phyloP scores from a whole-genome alignment of 2,888 invertebrate species.

The Cantharis nigra region DNA sequence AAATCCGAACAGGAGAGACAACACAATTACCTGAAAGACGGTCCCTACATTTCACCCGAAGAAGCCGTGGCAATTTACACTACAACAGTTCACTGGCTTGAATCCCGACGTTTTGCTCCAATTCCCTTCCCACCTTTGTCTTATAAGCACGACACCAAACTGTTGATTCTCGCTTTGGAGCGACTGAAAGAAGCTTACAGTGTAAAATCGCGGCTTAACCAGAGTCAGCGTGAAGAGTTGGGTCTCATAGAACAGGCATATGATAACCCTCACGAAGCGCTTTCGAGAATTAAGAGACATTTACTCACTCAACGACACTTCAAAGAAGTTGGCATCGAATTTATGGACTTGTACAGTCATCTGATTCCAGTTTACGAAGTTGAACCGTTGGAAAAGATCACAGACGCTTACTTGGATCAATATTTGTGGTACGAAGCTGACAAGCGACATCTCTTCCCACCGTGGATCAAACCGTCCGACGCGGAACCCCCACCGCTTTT shows the following conservation, averaged over 20 bases:
- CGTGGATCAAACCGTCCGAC: constrained; percentile 99
- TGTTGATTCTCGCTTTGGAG: constrained; percentile 95
- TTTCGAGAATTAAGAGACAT: constrained; percentile 99
- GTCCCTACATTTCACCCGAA: constrained; percentile 98
- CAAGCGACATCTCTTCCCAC: constrained; percentile 93
- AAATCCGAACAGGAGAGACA: constrained; percentile 99
- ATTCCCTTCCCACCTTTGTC: constrained; percentile 99
- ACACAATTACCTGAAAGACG: constrained; percentile 99
- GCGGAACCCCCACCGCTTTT: constrained; percentile 92
- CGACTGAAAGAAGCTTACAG: constrained; percentile 96
- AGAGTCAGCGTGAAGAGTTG: constrained; percentile 97
- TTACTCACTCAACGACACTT: constrained; percentile 97
- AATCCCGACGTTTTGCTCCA: constrained; percentile 96
- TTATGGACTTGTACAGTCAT: constrained; percentile 99
- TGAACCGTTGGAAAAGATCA: constrained; percentile 98
- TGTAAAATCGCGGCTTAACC: constrained; percentile 96
- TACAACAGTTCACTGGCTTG: constrained; percentile 99
- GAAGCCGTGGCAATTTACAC: constrained; percentile 99
- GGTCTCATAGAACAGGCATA: constrained; percentile 99
- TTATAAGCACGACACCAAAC: constrained; percentile 99
- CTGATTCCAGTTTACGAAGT: constrained; percentile 99
- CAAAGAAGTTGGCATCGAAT: constrained; percentile 99
- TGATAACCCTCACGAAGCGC: constrained; percentile 98
- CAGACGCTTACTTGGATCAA: constrained; percentile 98
- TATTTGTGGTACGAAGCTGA: constrained; percentile 99